These are phyloP conservation scores for Psix sp. DNA, from an alignment of 1,140 invertebrate genomes.

Conservation along the genomic window DNA sequence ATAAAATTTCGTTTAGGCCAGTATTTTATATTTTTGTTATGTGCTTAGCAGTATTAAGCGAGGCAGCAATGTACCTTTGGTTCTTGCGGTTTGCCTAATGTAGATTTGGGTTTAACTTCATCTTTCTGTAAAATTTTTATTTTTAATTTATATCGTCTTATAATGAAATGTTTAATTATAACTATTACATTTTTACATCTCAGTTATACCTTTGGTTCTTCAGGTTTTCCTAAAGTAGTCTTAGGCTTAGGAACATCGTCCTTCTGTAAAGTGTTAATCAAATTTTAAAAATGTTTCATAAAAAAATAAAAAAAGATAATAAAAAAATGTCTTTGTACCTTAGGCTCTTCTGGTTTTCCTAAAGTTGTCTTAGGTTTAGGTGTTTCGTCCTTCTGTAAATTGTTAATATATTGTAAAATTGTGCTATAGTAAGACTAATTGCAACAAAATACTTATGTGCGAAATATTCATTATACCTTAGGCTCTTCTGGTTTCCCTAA, in stretches of 20 bases:
- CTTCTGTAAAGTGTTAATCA: slow-evolving; percentile 17
- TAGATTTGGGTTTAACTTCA: slow-evolving; percentile 61
- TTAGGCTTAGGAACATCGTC: slow-evolving; percentile 60
- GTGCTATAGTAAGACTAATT: neutral
- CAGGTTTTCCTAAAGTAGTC: slow-evolving; percentile 57
- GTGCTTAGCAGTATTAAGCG: neutral
- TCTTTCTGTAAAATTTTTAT: slow-evolving; percentile 43
- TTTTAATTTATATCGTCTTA: neutral
- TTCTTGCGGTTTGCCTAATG: slow-evolving; percentile 59
- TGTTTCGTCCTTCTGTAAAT: slow-evolving; percentile 52
- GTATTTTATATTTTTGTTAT: neutral
- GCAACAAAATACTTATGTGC: too few species aligned
- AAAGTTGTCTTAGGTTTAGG: slow-evolving; percentile 60
- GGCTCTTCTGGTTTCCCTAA: slow-evolving; percentile 36
- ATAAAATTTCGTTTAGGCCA: neutral
- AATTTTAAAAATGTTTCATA: slow-evolving; percentile 11
- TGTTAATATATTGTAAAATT: slow-evolving; percentile 8
- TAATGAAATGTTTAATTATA: neutral
- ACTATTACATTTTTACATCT: neutral
- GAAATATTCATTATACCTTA: slow-evolving; percentile 11
- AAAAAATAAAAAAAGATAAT: neutral
- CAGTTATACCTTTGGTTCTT: slow-evolving; percentile 24
- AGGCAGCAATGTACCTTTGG: slow-evolving; percentile 26
- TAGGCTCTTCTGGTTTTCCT: slow-evolving; percentile 57
- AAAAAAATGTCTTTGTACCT: slow-evolving; percentile 19